phyloP scores from a whole-genome alignment of 2,113 vertebrate species.

The Pachyramphus minor region DNA sequence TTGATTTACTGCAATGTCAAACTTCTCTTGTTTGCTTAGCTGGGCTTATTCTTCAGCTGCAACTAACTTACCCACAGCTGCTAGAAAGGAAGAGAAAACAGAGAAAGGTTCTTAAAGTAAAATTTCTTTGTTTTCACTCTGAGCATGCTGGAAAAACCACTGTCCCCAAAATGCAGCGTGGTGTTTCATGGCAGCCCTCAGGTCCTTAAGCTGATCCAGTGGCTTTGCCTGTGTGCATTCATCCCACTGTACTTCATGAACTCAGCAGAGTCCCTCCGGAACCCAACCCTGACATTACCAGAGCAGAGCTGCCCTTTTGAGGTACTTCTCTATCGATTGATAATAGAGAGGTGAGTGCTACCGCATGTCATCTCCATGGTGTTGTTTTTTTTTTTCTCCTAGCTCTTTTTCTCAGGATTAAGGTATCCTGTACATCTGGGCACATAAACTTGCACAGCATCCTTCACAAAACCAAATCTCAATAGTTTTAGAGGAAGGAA shows the following conservation, averaged over 20 bases:
- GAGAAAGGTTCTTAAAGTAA: background rate
- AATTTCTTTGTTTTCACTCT: background rate
- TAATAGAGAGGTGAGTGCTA: background rate
- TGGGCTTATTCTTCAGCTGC: background rate
- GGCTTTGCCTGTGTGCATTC: background rate
- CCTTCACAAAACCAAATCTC: background rate
- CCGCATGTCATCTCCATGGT: background rate
- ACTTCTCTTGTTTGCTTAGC: background rate
- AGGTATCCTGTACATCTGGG: background rate
- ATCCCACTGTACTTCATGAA: background rate
- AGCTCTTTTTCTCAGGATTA: background rate
- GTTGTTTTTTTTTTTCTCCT: background rate
- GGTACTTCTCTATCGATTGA: accelerated
- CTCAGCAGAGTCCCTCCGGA: background rate
- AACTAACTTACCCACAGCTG: background rate
- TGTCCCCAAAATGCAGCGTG: background rate
- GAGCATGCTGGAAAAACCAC: background rate
- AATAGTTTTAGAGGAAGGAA: background rate
- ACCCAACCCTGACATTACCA: background rate
- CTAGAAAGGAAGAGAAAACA: background rate
- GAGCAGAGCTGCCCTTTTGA: background rate
- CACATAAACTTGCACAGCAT: background rate
- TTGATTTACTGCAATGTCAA: background rate
- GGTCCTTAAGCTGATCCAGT: background rate
- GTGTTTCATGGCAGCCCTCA: background rate